These are phyloP conservation scores for Rhinoderma darwinii DNA, from an alignment of 2,113 vertebrate genomes.

Conservation along the genomic window DNA sequence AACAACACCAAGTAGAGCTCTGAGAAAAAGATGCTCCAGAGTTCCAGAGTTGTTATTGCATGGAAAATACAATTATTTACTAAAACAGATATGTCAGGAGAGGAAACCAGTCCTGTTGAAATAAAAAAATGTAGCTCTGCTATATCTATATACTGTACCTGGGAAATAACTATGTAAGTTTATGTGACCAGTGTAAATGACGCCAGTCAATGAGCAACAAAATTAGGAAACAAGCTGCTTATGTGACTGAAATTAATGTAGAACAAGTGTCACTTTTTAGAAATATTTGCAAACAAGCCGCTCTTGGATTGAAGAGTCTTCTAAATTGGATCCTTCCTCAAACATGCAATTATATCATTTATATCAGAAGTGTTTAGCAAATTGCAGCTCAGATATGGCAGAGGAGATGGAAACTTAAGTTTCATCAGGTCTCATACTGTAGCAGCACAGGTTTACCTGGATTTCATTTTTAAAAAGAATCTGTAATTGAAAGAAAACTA, in stretches of 20 bases:
- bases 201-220: not conserved
- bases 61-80: no score
- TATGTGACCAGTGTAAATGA: not conserved
- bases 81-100: no score
- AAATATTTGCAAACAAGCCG: conserved; percentile 25
- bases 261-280: not conserved
- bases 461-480: not conserved
- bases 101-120: no score
- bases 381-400: conserved; percentile 30
- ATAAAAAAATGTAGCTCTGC: not conserved
- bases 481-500: not conserved
- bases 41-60: no score
- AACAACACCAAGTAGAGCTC: no score
- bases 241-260: not conserved
- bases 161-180: not conserved
- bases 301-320: conserved; percentile 3
- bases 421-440: not conserved
- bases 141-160: not conserved
- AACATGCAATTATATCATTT: conserved; percentile 65
- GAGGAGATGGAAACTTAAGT: conserved; percentile 33
- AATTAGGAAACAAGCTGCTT: not conserved
- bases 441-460: not conserved
- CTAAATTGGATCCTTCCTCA: conserved; percentile 62
- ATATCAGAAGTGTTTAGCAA: conserved; percentile 62
- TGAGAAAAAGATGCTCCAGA: no score